Percentiles rank a stretch among this genome's conserved stretches.
These are phyloP conservation scores for Chromoteleia sp. DNA, from an alignment of 2,888 invertebrate genomes.

Conservation along the genomic window DNA sequence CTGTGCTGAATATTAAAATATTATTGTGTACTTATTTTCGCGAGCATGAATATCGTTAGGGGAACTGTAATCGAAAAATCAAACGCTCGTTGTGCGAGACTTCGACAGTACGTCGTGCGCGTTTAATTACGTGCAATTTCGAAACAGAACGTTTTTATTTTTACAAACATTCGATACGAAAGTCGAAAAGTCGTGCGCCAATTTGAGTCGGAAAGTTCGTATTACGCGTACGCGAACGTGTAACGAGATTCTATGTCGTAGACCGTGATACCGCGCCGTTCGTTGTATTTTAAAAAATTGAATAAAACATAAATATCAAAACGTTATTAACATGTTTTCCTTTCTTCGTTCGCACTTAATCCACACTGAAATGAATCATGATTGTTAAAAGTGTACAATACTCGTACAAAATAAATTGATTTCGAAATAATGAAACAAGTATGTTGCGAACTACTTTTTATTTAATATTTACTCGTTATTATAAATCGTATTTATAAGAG, in stretches of 20 bases:
- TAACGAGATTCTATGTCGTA: no score
- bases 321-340: no score
- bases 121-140: conserved; percentile 1
- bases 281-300: no score
- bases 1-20: conserved; percentile 68
- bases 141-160: background rate
- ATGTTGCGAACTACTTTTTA: conserved; percentile 60
- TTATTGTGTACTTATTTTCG: conserved; percentile 82
- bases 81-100: background rate
- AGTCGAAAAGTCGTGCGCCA: no score
- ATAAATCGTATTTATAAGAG: conserved; percentile 62
- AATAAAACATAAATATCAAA: background rate
- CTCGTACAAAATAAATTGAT: conserved; percentile 6
- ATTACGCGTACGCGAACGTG: no score
- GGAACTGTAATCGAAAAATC: conserved; percentile 26
- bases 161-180: no score
- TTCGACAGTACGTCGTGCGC: background rate
- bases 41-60: conserved; percentile 51
- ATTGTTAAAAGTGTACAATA: no score
- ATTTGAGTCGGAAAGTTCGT: background rate
- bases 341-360: no score
- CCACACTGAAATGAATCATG: no score
- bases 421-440: conserved; percentile 45
- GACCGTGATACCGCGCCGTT: no score
- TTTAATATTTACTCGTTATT: conserved; percentile 57